phyloP scores from a whole-genome alignment of 2,113 vertebrate genomes.

The Oreochromis aureus region DNA sequence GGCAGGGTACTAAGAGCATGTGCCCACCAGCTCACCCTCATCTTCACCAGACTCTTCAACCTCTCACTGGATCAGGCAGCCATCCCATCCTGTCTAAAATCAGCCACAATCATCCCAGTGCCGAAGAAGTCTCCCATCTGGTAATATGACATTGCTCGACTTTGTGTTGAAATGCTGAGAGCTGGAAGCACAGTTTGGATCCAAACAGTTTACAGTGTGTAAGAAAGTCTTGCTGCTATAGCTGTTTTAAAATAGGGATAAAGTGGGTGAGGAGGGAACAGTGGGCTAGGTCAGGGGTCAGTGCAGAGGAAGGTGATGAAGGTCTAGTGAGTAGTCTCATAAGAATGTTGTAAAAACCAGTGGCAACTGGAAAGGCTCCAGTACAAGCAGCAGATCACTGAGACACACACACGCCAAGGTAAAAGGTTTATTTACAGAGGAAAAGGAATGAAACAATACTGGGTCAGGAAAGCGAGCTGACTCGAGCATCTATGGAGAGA shows the following conservation, averaged over 20 bases:
- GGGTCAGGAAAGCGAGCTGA: background rate
- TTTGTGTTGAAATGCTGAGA: background rate
- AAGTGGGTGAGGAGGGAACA: background rate
- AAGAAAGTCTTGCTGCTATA: background rate
- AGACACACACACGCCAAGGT: background rate
- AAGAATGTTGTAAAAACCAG: no score
- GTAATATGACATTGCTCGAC: background rate
- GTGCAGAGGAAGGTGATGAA: background rate
- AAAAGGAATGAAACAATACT: background rate
- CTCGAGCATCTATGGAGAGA: background rate
- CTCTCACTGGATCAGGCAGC: no score
- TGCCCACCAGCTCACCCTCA: no score
- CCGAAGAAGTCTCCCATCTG: background rate
- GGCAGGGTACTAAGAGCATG: no score
- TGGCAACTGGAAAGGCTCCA: background rate
- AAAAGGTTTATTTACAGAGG: background rate
- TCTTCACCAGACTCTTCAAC: no score
- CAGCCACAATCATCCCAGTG: no score
- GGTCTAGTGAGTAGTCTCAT: background rate
- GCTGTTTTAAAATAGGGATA: background rate
- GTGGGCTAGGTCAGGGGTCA: background rate
- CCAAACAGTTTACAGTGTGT: background rate
- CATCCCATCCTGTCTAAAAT: no score
- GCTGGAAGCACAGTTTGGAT: background rate
- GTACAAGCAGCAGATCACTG: background rate